A percentile compares a stretch with the other conserved stretches of the same genome.
Evolutionary conservation across 1,140 invertebrate genomes (phyloP).

Genomic region (Pogonognathellus flavescens): DNA sequence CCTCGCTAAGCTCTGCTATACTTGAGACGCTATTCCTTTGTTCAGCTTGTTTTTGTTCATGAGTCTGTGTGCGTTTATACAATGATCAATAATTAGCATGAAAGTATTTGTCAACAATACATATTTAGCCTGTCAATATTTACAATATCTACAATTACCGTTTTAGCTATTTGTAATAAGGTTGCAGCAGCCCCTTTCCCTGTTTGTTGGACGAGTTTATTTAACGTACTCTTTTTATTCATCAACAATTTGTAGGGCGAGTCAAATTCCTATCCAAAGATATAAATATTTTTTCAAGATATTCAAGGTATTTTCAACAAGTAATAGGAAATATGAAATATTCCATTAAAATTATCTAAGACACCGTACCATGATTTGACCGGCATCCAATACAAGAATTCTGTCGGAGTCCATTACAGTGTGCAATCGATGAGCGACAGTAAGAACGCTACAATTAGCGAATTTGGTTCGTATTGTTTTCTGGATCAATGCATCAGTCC

Average conservation of each 20-base stretch:
- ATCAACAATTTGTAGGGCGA: conserved; percentile 78
- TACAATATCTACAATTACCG: conserved; percentile 62
- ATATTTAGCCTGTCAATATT: too few relatives aligned
- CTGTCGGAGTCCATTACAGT: conserved; percentile 80
- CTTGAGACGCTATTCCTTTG: neutral
- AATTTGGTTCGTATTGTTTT: conserved; percentile 81
- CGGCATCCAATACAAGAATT: conserved; percentile 81
- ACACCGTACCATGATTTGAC: conserved; percentile 71
- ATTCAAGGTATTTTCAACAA: too few relatives aligned
- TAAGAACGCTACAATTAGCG: conserved; percentile 83
- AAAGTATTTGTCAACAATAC: too few relatives aligned
- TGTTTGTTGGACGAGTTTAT: conserved; percentile 79
- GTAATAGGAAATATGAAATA: too few relatives aligned
- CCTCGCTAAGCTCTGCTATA: neutral
- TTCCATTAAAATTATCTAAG: too few relatives aligned
- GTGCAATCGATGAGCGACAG: conserved; percentile 86
- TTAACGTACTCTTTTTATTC: conserved; percentile 76
- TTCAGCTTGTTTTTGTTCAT: neutral
- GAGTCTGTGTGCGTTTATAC: neutral
- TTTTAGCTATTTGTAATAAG: conserved; percentile 76
- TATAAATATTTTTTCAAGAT: too few relatives aligned
- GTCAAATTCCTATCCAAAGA: conserved; percentile 79
- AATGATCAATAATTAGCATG: neutral
- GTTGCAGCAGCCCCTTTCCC: conserved; percentile 76
- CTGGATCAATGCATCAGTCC: conserved; percentile 80